These are phyloP conservation scores for Steatocranus sp. DNA, from an alignment of 2,797 vertebrate species.

Conservation along the genomic window DNA sequence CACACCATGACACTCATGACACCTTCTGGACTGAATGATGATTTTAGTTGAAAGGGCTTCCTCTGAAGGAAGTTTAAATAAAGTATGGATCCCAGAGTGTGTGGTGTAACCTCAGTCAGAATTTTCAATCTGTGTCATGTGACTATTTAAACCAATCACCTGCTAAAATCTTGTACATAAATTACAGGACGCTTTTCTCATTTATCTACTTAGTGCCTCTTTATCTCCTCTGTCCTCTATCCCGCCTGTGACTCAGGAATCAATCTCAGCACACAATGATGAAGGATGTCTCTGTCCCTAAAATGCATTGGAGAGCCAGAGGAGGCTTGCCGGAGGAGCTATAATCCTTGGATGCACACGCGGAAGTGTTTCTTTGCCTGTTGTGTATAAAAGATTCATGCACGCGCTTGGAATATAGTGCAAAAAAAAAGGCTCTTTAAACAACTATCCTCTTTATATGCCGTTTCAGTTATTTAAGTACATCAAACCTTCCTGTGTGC, in stretches of 20 bases:
- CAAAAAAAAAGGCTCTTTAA: background rate
- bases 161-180: background rate
- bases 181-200: background rate
- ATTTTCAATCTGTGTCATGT: background rate
- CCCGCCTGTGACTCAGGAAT: background rate
- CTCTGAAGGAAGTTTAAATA: background rate
- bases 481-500: background rate
- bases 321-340: background rate
- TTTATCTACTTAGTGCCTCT: background rate
- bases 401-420: background rate
- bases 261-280: background rate
- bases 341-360: background rate
- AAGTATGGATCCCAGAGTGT: background rate
- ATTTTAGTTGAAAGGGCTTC: background rate
- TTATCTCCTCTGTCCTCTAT: background rate
- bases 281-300: background rate
- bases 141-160: background rate
- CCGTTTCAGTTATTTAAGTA: background rate
- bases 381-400: background rate
- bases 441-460: background rate
- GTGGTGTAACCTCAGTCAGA: fast-evolving
- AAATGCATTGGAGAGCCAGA: background rate
- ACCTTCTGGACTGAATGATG: background rate
- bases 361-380: background rate
- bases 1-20: background rate